A percentile compares a stretch with the other conserved stretches of the same genome.
phyloP scores from a whole-genome alignment of 2,113 vertebrate species.

The Menura novaehollandiae region DNA sequence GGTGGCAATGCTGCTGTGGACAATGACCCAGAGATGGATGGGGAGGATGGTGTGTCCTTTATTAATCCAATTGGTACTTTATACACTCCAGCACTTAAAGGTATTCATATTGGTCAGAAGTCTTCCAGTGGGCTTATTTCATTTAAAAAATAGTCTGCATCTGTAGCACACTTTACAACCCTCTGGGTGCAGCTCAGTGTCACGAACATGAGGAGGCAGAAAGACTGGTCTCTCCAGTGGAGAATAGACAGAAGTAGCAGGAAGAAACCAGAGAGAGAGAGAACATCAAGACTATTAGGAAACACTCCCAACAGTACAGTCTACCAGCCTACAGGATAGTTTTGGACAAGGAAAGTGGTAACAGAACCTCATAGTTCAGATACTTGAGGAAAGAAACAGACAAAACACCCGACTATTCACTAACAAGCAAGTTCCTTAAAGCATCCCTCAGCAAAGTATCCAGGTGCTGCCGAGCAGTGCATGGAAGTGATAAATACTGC shows the following conservation, averaged over 20 bases:
- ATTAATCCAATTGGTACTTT: conserved; percentile 85
- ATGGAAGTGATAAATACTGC: not conserved
- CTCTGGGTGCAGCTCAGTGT: not conserved
- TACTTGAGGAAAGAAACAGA: not conserved
- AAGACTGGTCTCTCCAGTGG: not conserved
- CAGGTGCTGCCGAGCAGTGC: not conserved
- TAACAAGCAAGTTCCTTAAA: not conserved
- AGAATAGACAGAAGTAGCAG: not conserved
- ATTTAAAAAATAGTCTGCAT: not conserved
- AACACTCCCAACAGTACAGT: not conserved
- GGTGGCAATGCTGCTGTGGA: conserved; percentile 86
- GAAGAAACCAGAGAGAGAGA: not conserved
- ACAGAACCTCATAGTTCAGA: not conserved
- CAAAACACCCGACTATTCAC: not conserved
- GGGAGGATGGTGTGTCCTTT: conserved; percentile 93
- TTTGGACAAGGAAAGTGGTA: not conserved
- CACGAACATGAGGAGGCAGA: not conserved
- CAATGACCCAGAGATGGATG: conserved; percentile 87
- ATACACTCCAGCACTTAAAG: conserved; percentile 91
- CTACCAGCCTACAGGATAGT: not conserved
- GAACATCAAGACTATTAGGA: not conserved
- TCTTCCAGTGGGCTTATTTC: not conserved
- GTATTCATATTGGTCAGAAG: conserved; percentile 69
- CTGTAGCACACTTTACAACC: not conserved
- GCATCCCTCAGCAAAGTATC: not conserved